phyloP scores from a whole-genome alignment of 2,113 vertebrate genomes.

The Notothenia coriiceps region DNA sequence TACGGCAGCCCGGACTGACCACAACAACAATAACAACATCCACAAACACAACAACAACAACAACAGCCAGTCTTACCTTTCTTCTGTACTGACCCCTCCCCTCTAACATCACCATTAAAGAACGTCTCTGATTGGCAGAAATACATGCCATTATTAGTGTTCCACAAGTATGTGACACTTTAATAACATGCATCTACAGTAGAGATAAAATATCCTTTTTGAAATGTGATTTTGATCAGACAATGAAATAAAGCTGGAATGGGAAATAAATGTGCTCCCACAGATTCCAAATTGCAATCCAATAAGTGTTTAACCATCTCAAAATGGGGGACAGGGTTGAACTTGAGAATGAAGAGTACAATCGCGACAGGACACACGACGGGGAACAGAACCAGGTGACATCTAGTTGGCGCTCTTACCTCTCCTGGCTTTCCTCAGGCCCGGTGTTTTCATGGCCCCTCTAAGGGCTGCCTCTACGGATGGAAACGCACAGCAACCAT shows the following conservation, averaged over 20 bases:
- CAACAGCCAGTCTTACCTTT: constrained; percentile 57
- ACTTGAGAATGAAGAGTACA: background rate
- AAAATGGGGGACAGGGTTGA: background rate
- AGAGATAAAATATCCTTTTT: background rate
- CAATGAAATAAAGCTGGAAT: background rate
- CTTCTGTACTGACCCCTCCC: constrained; percentile 54
- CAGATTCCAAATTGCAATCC: background rate
- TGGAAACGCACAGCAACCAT: constrained; percentile 37
- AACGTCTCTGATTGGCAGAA: constrained; percentile 69
- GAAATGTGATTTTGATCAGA: background rate
- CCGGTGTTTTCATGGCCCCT: constrained; percentile 38
- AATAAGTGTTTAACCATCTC: background rate
- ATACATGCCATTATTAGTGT: constrained; percentile 7
- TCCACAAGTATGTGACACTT: background rate
- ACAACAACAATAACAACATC: background rate
- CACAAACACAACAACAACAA: background rate
- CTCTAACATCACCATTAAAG: constrained; percentile 76
- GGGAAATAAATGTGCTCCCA: background rate
- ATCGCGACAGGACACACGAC: constrained; percentile 2
- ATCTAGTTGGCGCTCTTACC: constrained; percentile 36
- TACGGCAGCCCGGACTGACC: background rate
- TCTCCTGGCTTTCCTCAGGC: constrained; percentile 36
- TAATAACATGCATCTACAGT: background rate
- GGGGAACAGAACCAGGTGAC: background rate
- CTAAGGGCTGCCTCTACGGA: constrained; percentile 57